Conservation (phyloP, 2,888 invertebrate genomes). For the Odontocerum albicorne region DNA sequence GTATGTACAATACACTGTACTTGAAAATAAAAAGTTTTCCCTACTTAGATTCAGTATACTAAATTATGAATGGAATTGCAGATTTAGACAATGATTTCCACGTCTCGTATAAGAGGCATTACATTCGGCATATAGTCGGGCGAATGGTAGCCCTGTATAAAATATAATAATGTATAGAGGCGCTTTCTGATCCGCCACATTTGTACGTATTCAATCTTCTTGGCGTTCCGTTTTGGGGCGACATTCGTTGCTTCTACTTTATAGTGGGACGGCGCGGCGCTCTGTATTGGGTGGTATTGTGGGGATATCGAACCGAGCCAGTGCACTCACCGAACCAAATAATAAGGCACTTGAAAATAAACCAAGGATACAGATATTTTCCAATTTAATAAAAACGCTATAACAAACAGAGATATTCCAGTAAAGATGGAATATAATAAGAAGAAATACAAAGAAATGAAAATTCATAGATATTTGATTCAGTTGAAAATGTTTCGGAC, state of each 20-base stretch:
- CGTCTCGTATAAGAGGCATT: background rate
- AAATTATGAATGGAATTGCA: no score
- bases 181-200: conserved; percentile 37
- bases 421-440: no score
- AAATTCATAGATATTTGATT: no score
- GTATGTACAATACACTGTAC: no score
- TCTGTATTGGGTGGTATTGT: background rate
- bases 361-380: no score
- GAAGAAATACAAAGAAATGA: no score
- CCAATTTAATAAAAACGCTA: no score
- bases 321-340: background rate
- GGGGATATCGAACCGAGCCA: background rate
- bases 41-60: no score
- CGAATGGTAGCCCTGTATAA: background rate
- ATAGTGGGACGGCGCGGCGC: background rate
- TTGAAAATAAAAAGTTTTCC: no score
- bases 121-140: background rate
- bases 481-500: no score
- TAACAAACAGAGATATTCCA: no score
- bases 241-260: conserved; percentile 32
- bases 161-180: conserved; percentile 1
- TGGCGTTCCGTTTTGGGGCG: conserved; percentile 36
- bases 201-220: conserved; percentile 38
- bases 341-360: no score
- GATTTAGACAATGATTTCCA: background rate